Evolutionary conservation across 1,140 invertebrate species (phyloP).

Genomic region (Penaeus indicus): DNA sequence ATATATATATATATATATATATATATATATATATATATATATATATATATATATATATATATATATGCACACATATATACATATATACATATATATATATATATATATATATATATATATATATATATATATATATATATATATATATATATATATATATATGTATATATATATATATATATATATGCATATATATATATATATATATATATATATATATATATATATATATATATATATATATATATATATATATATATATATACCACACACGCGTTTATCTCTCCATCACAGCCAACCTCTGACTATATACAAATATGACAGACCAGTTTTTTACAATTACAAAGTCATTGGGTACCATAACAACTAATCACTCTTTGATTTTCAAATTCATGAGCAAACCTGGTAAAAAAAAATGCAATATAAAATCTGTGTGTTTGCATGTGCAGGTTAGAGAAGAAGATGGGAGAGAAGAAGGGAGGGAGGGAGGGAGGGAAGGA

Average conservation of each 20-base stretch:
- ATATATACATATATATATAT: too few species aligned
- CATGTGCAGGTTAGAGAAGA: background rate
- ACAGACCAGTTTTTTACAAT: too few species aligned
- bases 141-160: background rate
- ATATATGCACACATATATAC: background rate
- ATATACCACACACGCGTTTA: too few species aligned
- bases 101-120: too few species aligned
- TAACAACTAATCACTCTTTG: too few species aligned
- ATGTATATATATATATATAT: background rate
- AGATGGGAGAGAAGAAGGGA: background rate
- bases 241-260: too few species aligned
- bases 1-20: background rate
- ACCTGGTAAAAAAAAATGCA: background rate
- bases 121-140: background rate
- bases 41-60: background rate
- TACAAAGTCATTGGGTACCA: too few species aligned
- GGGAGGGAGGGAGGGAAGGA: background rate
- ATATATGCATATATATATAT: conserved; percentile 8
- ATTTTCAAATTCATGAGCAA: too few species aligned
- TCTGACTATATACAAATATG: too few species aligned
- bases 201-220: background rate
- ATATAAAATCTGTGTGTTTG: background rate
- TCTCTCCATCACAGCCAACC: background rate
- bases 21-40: conserved; percentile 5
- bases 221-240: background rate